Evolutionary conservation across 1,140 invertebrate genomes (phyloP), one percentile per base, ranked within the genome.

Genomic region (Phenacoccus solenopsis): DNA sequence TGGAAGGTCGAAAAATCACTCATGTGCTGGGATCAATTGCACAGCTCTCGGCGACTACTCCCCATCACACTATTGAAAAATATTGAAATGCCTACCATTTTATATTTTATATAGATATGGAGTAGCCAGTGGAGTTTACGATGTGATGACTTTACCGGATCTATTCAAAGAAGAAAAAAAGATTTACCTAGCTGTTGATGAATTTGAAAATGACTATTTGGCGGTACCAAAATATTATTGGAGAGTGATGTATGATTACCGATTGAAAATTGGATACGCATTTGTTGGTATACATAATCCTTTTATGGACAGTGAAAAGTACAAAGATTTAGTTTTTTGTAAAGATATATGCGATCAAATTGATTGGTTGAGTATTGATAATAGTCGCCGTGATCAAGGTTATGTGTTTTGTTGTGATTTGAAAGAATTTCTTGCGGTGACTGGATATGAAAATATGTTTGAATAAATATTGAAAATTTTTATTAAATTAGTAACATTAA

Each of bases 201-300:
- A 74, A 69, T 35, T 30, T 9, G 30, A 67, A 25, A 69, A 73
- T 20, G 28, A 59, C 4, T 57, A 72, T 5, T 24, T 75, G 3
- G 70, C 73, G 16, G 75, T 74, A 5, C 75, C 75, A 0, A 72
- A 72, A 57, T 69, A 73, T 16, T 75, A 70, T 68, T 73, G 73
- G 73, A 72, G 75, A 67, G 72, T 75, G 16, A n/a, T 72, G 12
- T 56, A 68, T 32, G 49, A 75, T 22, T 9, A 32, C 0, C 5
- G 30, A 1, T 70, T 13, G 0, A 68, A 69, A 20, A 27, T 12
- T n/a, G 75, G 69, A 9, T 72, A 74, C 1, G 75, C 72, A 1
- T 56, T 76, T n/a, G 67, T 76, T 22, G 73, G 73, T 32, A 24
- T 75, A 12, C 75, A 76, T 35, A 76, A 76, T 69, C 75, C 75